phyloP scores from a whole-genome alignment of 2,888 invertebrate species.

The Timema cristinae region DNA sequence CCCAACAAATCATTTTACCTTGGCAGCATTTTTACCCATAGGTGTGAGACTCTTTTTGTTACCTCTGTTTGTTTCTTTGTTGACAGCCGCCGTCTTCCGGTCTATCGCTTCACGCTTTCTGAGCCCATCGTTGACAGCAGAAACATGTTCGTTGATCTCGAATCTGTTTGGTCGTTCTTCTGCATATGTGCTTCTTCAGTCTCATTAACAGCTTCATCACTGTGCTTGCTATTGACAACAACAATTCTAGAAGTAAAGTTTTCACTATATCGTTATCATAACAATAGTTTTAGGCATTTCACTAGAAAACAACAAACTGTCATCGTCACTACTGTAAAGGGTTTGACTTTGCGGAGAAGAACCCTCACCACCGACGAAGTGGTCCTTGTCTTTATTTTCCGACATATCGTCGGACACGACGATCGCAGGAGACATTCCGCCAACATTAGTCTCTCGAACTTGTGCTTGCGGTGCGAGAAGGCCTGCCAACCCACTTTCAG shows the following conservation, averaged over 20 bases:
- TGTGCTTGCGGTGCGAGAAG: constrained; percentile 28
- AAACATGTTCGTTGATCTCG: constrained; percentile 3
- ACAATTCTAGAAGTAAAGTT: constrained; percentile 20
- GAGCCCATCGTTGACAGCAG: no score
- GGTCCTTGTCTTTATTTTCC: constrained; percentile 17
- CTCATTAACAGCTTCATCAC: constrained; percentile 21
- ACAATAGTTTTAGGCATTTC: constrained; percentile 19
- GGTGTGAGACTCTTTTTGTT: no score
- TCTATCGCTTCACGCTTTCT: no score
- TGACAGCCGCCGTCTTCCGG: no score
- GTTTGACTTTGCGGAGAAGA: constrained; percentile 18
- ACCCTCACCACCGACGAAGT: constrained; percentile 19
- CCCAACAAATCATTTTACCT: no score
- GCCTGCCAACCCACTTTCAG: neutral
- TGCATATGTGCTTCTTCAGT: constrained; percentile 22
- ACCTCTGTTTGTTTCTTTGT: no score
- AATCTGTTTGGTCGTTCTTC: constrained; percentile 22
- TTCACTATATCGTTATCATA: constrained; percentile 19
- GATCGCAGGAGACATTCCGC: constrained; percentile 8
- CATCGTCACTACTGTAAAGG: constrained; percentile 22
- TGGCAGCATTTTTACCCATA: no score
- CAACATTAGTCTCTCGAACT: constrained; percentile 25
- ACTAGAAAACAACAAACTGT: constrained; percentile 20
- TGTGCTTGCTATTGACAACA: constrained; percentile 21
- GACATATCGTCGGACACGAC: constrained; percentile 5